phyloP scores from a whole-genome alignment of 2,888 invertebrate genomes.

The Piscicola geometra region DNA sequence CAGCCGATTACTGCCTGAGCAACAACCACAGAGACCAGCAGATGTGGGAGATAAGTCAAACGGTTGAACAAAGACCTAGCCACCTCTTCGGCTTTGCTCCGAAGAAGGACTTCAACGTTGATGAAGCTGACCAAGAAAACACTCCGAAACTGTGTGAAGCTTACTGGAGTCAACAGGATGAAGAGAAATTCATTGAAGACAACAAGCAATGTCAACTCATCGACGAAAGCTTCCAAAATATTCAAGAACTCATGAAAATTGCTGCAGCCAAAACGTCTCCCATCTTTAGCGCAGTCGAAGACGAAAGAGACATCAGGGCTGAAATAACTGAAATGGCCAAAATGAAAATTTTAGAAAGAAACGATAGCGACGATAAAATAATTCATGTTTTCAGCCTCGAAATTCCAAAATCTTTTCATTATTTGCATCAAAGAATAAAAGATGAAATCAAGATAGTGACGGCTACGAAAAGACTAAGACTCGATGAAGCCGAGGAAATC shows the following conservation, averaged over 20 bases:
- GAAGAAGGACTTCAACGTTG: neutral
- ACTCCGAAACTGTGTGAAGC: neutral
- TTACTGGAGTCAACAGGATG: conserved; percentile 5
- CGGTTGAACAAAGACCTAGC: conserved; percentile 28
- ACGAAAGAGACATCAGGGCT: neutral
- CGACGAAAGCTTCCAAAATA: conserved; percentile 19
- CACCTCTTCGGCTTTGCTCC: conserved; percentile 33
- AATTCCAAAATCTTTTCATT: conserved; percentile 28
- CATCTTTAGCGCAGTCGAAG: neutral
- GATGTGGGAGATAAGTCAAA: conserved; percentile 16
- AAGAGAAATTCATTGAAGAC: conserved; percentile 15
- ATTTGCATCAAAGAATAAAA: conserved; percentile 35
- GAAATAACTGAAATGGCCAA: neutral
- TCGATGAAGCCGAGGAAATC: conserved; percentile 37
- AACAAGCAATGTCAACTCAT: conserved; percentile 5
- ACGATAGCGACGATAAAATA: conserved; percentile 19
- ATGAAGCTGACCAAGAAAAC: neutral
- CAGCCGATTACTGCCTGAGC: conserved; percentile 1
- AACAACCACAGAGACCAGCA: conserved; percentile 11
- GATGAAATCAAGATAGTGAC: conserved; percentile 40
- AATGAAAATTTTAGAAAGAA: conserved; percentile 10
- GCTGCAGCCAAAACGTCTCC: conserved; percentile 24
- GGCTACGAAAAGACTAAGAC: conserved; percentile 36
- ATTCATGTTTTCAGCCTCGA: conserved; percentile 23
- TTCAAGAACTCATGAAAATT: conserved; percentile 25